phyloP scores from a whole-genome alignment of 35 echinoderm and acorn worm genomes.

The Ophioderma brevispina region DNA sequence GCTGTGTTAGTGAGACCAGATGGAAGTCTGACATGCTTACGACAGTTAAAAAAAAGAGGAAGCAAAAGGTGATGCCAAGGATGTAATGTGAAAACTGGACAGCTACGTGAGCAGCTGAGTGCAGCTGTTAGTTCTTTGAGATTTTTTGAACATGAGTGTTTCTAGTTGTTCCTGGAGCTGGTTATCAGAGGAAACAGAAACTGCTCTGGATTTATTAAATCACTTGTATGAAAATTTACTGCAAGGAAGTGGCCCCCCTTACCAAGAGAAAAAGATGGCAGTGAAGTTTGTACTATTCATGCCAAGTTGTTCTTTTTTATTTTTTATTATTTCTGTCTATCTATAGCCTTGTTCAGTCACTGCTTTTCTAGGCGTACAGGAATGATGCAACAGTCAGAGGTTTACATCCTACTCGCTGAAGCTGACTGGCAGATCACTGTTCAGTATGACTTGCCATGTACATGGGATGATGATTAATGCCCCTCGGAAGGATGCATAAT shows the following conservation, averaged over 20 bases:
- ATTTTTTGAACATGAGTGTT: slow-evolving; percentile 69
- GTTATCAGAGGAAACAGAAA: slow-evolving; percentile 84
- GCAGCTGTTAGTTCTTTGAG: slow-evolving; percentile 35
- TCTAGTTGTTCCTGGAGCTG: slow-evolving; percentile 79
- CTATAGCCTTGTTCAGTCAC: too few relatives aligned
- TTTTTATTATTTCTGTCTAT: too few relatives aligned
- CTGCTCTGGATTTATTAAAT: slow-evolving; percentile 55
- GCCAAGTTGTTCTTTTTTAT: too few relatives aligned
- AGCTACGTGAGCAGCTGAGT: slow-evolving; percentile 19
- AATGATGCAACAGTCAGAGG: too few relatives aligned
- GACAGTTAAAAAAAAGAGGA: slow-evolving; percentile 18
- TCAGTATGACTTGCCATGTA: too few relatives aligned
- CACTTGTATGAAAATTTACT: slow-evolving; percentile 70
- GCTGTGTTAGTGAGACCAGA: slow-evolving; percentile 63
- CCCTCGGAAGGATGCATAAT: too few relatives aligned
- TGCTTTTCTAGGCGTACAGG: too few relatives aligned
- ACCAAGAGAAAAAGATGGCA: too few relatives aligned
- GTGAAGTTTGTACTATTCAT: too few relatives aligned
- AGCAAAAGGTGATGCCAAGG: neutral
- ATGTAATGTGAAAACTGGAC: neutral
- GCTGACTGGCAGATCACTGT: too few relatives aligned
- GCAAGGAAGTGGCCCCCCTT: neutral
- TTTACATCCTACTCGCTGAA: too few relatives aligned
- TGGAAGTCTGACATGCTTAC: slow-evolving; percentile 58
- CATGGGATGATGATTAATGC: too few relatives aligned